Percentiles rank a stretch among this genome's conserved stretches.
These are phyloP conservation scores for Drosophila ogumai DNA, from an alignment of 1,140 invertebrate genomes.

Conservation along the genomic window DNA sequence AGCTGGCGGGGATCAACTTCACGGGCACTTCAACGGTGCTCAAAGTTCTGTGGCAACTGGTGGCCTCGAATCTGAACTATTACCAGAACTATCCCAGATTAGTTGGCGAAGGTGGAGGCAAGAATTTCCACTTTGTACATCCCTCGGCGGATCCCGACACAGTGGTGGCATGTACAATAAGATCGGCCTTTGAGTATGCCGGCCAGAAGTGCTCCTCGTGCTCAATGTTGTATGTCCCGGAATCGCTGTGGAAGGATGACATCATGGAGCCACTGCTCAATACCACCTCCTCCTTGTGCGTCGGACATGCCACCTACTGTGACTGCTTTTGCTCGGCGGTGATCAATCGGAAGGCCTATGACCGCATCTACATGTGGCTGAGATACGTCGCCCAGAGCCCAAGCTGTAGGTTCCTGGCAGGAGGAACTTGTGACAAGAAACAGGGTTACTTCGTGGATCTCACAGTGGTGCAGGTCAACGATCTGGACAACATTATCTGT, in stretches of 20 bases:
- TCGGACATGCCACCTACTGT: constrained; percentile 94
- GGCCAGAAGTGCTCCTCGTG: constrained; percentile 99
- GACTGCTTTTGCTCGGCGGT: constrained; percentile 96
- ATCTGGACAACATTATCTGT: constrained; percentile 96
- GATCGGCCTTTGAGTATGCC: constrained; percentile 96
- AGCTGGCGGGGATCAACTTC: constrained; percentile 98
- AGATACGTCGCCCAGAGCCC: constrained; percentile 92
- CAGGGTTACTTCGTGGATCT: constrained; percentile 97
- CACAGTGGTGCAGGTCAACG: constrained; percentile 94
- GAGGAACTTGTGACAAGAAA: constrained; percentile 94
- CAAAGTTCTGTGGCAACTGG: constrained; percentile 95
- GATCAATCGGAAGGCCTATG: constrained; percentile 96
- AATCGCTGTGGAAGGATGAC: constrained; percentile 91
- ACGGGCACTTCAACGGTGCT: constrained; percentile 93
- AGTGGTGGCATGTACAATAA: constrained; percentile 92
- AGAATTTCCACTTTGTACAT: constrained; percentile 99
- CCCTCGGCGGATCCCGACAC: constrained; percentile 93
- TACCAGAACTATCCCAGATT: constrained; percentile 97
- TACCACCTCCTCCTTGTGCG: constrained; percentile 87
- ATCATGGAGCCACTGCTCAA: constrained; percentile 79
- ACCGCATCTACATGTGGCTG: constrained; percentile 94
- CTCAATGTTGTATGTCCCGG: constrained; percentile 97
- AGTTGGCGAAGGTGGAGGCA: constrained; percentile 98
- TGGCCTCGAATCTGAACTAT: constrained; percentile 93
- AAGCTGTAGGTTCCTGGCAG: constrained; percentile 92